Evolutionary conservation across 2,888 invertebrate genomes (phyloP).

Genomic region (Biston stratarius): DNA sequence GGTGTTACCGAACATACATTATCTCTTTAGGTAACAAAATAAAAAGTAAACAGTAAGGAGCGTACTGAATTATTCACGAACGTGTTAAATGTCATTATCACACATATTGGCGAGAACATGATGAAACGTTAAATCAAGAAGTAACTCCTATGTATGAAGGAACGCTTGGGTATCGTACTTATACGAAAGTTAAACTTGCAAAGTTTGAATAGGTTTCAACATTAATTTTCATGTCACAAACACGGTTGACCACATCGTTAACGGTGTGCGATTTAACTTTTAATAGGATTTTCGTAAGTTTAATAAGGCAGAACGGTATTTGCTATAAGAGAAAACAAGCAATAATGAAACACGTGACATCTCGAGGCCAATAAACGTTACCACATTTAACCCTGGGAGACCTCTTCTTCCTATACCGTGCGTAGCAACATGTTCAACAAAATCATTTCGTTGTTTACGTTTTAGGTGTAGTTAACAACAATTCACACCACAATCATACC

Average conservation of each 20-base stretch:
- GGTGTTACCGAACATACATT: constrained; percentile 2
- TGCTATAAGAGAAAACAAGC: neutral
- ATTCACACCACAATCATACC: constrained; percentile 60
- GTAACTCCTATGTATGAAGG: constrained; percentile 39
- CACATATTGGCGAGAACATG: constrained; percentile 12
- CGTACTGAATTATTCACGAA: constrained; percentile 1
- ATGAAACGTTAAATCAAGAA: constrained; percentile 29
- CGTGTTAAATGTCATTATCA: constrained; percentile 4
- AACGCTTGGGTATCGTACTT: constrained; percentile 34
- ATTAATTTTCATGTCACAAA: constrained; percentile 43
- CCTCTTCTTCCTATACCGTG: constrained; percentile 44
- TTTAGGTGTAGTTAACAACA: constrained; percentile 57
- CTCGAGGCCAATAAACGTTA: constrained; percentile 62
- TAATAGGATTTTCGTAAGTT: constrained; percentile 16
- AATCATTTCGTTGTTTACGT: constrained; percentile 64
- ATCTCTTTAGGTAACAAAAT: constrained; percentile 8
- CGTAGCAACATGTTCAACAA: constrained; percentile 54
- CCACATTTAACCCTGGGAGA: constrained; percentile 54
- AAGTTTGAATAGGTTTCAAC: constrained; percentile 44
- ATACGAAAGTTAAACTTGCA: constrained; percentile 47
- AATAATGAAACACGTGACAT: constrained; percentile 18
- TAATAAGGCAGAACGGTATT: neutral
- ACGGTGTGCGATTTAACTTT: constrained; percentile 24
- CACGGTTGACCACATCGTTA: constrained; percentile 42
- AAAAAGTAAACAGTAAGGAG: constrained; percentile 12